Conservation (phyloP, 2,888 invertebrate genomes). For the Peribatodes rhomboidaria region DNA sequence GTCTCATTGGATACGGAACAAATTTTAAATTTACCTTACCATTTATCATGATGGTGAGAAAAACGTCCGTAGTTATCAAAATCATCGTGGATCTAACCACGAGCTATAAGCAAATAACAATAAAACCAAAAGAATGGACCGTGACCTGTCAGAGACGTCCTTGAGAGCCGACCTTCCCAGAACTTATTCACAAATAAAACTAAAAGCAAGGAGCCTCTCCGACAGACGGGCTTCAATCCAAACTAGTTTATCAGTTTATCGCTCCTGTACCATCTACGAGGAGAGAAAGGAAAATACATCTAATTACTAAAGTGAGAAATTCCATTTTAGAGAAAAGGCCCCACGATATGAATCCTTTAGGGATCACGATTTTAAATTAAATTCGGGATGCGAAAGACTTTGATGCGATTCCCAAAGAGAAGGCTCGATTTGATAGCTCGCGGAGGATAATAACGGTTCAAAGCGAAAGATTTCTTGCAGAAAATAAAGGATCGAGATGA, state of each 20-base stretch:
- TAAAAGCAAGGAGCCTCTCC: conserved; percentile 62
- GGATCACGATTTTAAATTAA: conserved; percentile 57
- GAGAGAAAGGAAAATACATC: conserved; percentile 58
- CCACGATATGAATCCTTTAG: conserved; percentile 42
- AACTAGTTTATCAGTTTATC: conserved; percentile 71
- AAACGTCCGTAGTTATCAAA: conserved; percentile 18
- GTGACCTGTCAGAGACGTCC: conserved; percentile 66
- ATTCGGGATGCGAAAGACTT: conserved; percentile 56
- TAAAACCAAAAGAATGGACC: conserved; percentile 53
- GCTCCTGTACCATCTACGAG: conserved; percentile 60
- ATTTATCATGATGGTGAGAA: conserved; percentile 22
- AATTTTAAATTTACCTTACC: background rate
- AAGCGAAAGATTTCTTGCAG: conserved; percentile 50
- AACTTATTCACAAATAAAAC: conserved; percentile 72
- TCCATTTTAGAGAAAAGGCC: conserved; percentile 51
- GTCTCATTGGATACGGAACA: background rate
- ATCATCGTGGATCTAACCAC: conserved; percentile 45
- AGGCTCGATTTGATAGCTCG: conserved; percentile 53
- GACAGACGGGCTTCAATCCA: conserved; percentile 62
- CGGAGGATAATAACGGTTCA: conserved; percentile 59
- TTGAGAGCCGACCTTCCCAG: conserved; percentile 77
- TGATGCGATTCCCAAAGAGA: conserved; percentile 58
- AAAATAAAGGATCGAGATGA: conserved; percentile 57
- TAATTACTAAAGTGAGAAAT: conserved; percentile 59
- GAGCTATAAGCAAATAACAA: conserved; percentile 53